Conservation (phyloP, 2,797 vertebrate species). For the Alexandromys oeconomus region DNA sequence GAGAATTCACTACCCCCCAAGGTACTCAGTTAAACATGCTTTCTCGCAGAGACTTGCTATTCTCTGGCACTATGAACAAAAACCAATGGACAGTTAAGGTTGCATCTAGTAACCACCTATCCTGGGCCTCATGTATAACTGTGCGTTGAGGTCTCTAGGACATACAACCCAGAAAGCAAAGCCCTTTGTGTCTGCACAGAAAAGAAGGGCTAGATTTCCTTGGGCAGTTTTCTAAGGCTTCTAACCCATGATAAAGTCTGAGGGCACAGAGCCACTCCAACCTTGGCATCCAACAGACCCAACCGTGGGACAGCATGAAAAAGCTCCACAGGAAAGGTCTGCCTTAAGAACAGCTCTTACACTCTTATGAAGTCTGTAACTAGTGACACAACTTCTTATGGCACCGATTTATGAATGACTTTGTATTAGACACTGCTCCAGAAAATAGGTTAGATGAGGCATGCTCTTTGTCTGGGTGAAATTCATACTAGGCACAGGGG, state of each 20-base stretch:
- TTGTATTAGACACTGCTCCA: not conserved
- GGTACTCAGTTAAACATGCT: conserved; percentile 67
- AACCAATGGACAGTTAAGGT: not conserved
- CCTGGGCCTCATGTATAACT: conserved; percentile 26
- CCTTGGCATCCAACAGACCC: not conserved
- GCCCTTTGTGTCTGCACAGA: not conserved
- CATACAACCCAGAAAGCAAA: not conserved
- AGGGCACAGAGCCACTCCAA: not conserved
- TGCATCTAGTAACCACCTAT: not conserved
- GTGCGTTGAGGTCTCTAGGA: not conserved
- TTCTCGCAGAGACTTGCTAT: conserved; percentile 54
- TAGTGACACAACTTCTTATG: not conserved
- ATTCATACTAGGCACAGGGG: not conserved
- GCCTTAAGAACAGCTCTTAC: not conserved
- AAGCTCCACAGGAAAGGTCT: not conserved
- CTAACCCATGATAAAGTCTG: not conserved
- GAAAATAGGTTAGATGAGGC: not conserved
- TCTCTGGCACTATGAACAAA: conserved; percentile 52
- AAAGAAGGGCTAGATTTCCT: not conserved
- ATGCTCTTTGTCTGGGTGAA: not conserved
- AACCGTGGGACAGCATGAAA: not conserved
- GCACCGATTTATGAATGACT: not conserved
- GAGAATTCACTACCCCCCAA: conserved; percentile 80
- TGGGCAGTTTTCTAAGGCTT: not conserved
- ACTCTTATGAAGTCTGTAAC: not conserved